Percentiles rank a stretch among this genome's conserved stretches.
Evolutionary conservation across 2,888 invertebrate species (phyloP).

Genomic region (Cephus rjabovi): DNA sequence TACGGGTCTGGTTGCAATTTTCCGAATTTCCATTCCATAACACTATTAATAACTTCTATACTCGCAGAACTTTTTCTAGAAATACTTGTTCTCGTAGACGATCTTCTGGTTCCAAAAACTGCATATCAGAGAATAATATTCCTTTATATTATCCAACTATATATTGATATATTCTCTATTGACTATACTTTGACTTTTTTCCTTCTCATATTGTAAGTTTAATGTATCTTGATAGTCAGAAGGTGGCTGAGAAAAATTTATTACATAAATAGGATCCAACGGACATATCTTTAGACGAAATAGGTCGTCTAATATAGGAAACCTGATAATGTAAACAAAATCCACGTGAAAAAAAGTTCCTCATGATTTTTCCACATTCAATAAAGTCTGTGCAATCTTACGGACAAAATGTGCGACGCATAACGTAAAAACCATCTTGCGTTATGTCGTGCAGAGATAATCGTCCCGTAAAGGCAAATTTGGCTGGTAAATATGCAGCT

Average conservation of each 20-base stretch:
- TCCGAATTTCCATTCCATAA: slow-evolving; percentile 44
- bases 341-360: not conserved
- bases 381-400: slow-evolving; percentile 29
- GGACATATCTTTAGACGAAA: slow-evolving; percentile 52
- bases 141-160: not conserved
- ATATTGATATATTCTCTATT: not conserved
- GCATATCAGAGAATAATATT: not conserved
- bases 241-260: slow-evolving; percentile 37
- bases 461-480: slow-evolving; percentile 73
- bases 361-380: not conserved
- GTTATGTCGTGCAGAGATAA: slow-evolving; percentile 74
- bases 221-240: not conserved
- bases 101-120: not conserved
- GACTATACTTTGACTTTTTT: not conserved
- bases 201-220: not conserved
- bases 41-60: not conserved
- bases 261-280: slow-evolving; percentile 52
- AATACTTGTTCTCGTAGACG: not conserved
- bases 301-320: slow-evolving; percentile 55
- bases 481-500: slow-evolving; percentile 72
- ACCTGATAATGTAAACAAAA: slow-evolving; percentile 33
- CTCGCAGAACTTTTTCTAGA: not conserved
- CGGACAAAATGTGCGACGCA: slow-evolving; percentile 50
- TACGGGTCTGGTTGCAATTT: slow-evolving; percentile 45
- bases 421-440: slow-evolving; percentile 61